A percentile compares a stretch with the other conserved stretches of the same genome.
These are phyloP conservation scores for Meliscaeva auricollis DNA, from an alignment of 2,888 invertebrate species.

Conservation along the genomic window DNA sequence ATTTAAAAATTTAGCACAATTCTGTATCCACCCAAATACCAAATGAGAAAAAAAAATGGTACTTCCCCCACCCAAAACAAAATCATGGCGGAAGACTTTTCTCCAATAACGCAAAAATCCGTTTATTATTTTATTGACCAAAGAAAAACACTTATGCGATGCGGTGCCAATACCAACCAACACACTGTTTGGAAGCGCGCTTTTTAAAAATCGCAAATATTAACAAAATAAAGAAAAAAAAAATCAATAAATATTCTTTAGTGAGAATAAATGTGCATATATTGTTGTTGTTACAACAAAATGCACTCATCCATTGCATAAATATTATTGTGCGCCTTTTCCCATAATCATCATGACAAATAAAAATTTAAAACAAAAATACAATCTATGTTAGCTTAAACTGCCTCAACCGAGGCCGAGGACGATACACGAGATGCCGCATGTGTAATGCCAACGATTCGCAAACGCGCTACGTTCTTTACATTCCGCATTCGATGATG, in stretches of 20 bases:
- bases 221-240: constrained; percentile 10
- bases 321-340: constrained; percentile 69
- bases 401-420: constrained; percentile 70
- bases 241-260: background rate
- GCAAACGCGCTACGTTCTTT: constrained; percentile 57
- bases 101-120: constrained; percentile 29
- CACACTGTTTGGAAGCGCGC: constrained; percentile 65
- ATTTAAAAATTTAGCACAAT: background rate
- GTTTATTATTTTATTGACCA: constrained; percentile 58
- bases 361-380: constrained; percentile 15
- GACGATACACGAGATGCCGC: constrained; percentile 39
- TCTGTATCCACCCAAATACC: background rate
- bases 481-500: constrained; percentile 53
- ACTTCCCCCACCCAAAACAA: constrained; percentile 22
- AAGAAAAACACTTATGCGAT: constrained; percentile 54
- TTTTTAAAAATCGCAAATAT: constrained; percentile 38
- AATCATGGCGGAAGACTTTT: constrained; percentile 66
- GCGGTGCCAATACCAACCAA: background rate
- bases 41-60: background rate
- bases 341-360: constrained; percentile 68
- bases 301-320: constrained; percentile 75
- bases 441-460: constrained; percentile 36
- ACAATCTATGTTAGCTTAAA: constrained; percentile 63
- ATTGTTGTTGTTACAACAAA: constrained; percentile 70
- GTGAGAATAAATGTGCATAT: background rate